phyloP scores from a whole-genome alignment of 2,113 vertebrate genomes.

The Puntigrus tetrazona region DNA sequence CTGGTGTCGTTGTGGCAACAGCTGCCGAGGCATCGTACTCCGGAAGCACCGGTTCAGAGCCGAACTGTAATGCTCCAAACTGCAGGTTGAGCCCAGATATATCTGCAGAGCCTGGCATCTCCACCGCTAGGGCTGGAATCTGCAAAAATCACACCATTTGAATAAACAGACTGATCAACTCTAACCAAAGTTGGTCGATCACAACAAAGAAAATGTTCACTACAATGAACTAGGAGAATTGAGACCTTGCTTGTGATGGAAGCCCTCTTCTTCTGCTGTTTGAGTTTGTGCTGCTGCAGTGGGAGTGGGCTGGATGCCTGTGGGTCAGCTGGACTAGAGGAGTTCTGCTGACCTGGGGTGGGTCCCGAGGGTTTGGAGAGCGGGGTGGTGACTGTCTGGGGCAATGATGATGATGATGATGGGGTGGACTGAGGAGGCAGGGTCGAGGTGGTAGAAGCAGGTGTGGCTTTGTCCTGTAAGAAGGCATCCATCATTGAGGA shows the following conservation, averaged over 20 bases:
- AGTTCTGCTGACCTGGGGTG: constrained; percentile 80
- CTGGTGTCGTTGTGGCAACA: constrained; percentile 76
- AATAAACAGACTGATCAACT: not conserved
- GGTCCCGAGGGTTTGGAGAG: constrained; percentile 80
- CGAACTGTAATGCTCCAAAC: constrained; percentile 95
- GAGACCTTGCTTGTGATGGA: constrained; percentile 91
- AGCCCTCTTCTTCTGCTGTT: constrained; percentile 93
- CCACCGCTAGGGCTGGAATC: constrained; percentile 94
- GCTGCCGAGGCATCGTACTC: constrained; percentile 87
- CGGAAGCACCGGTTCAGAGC: constrained; percentile 90
- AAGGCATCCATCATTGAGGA: constrained; percentile 93
- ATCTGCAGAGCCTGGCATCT: constrained; percentile 95
- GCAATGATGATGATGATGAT: constrained; percentile 71
- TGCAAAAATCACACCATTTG: constrained; percentile 56
- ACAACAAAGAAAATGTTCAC: too few species aligned
- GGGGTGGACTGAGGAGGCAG: constrained; percentile 75
- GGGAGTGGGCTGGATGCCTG: constrained; percentile 96
- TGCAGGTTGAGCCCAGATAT: constrained; percentile 94
- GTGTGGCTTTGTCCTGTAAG: constrained; percentile 87
- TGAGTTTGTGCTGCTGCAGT: constrained; percentile 94
- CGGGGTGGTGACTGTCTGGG: constrained; percentile 72
- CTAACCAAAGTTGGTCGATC: too few species aligned
- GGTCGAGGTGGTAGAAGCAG: constrained; percentile 68
- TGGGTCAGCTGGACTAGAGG: constrained; percentile 89
- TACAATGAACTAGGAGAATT: not conserved